These are phyloP conservation scores for Cotesia congregata DNA, from an alignment of 2,888 invertebrate genomes.

Conservation along the genomic window DNA sequence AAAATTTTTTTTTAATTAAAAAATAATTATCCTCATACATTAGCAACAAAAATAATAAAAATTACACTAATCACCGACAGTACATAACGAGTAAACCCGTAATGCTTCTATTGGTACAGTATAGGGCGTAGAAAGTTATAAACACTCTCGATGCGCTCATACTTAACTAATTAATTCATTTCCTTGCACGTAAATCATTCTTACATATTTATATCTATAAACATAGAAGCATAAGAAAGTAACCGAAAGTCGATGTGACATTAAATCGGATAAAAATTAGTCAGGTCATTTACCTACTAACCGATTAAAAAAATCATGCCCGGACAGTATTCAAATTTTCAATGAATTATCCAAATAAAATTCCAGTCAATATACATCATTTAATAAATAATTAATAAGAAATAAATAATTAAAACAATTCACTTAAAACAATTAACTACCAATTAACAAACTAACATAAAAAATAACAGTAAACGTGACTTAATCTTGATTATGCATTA, in stretches of 20 bases:
- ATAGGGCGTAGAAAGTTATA: slow-evolving; percentile 23
- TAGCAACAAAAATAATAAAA: not conserved
- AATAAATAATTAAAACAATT: not conserved
- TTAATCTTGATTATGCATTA: slow-evolving; percentile 18
- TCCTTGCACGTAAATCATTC: slow-evolving; percentile 25
- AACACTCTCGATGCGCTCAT: slow-evolving; percentile 32
- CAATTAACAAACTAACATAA: not conserved
- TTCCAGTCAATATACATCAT: no score
- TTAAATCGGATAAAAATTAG: slow-evolving; percentile 19
- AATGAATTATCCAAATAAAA: not conserved
- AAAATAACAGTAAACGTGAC: not conserved
- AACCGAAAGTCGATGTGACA: slow-evolving; percentile 15
- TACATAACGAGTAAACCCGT: not conserved
- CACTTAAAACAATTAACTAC: not conserved
- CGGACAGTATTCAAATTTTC: slow-evolving; percentile 8
- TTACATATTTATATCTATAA: not conserved
- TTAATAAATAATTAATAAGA: not conserved
- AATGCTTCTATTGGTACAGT: not conserved
- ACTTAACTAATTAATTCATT: slow-evolving; percentile 26
- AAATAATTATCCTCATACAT: no score
- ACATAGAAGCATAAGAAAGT: not conserved
- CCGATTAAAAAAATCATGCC: slow-evolving; percentile 16
- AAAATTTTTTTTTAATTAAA: no score
- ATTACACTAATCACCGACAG: not conserved
- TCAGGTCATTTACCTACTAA: slow-evolving; percentile 26